These are phyloP conservation scores for Agrotis puta DNA, from an alignment of 2,888 invertebrate genomes.

Conservation along the genomic window DNA sequence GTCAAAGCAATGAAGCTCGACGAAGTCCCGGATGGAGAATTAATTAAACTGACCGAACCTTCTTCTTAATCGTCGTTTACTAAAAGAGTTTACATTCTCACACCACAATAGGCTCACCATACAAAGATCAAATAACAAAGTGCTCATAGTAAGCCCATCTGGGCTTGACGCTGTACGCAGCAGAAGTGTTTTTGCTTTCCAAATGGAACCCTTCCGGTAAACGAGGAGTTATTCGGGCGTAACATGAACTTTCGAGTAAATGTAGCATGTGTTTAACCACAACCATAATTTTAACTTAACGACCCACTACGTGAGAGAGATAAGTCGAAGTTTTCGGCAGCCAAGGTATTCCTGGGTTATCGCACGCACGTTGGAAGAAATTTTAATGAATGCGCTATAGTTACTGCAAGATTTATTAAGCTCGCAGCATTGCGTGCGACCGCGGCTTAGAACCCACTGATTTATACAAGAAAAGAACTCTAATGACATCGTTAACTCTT, in stretches of 20 bases:
- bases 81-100: constrained; percentile 7
- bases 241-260: constrained; percentile 89
- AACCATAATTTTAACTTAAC: constrained; percentile 88
- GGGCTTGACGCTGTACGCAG: constrained; percentile 64
- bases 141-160: constrained; percentile 63
- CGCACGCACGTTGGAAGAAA: constrained; percentile 88
- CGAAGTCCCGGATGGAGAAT: no score
- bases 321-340: constrained; percentile 89
- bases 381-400: constrained; percentile 86
- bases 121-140: constrained; percentile 67
- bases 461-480: constrained; percentile 76
- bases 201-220: constrained; percentile 79
- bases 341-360: constrained; percentile 84
- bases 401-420: constrained; percentile 81
- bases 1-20: no score
- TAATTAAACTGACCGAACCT: no score
- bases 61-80: no score
- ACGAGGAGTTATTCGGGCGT: constrained; percentile 86
- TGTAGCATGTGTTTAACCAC: constrained; percentile 90
- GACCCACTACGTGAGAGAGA: constrained; percentile 89
- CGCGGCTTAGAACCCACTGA: constrained; percentile 67
- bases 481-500: constrained; percentile 77
- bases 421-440: constrained; percentile 68
- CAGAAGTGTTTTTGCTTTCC: constrained; percentile 75
- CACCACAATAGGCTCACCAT: constrained; percentile 21